Evolutionary conservation across 2,888 invertebrate genomes (phyloP).

Genomic region (Leucophenga maculata): DNA sequence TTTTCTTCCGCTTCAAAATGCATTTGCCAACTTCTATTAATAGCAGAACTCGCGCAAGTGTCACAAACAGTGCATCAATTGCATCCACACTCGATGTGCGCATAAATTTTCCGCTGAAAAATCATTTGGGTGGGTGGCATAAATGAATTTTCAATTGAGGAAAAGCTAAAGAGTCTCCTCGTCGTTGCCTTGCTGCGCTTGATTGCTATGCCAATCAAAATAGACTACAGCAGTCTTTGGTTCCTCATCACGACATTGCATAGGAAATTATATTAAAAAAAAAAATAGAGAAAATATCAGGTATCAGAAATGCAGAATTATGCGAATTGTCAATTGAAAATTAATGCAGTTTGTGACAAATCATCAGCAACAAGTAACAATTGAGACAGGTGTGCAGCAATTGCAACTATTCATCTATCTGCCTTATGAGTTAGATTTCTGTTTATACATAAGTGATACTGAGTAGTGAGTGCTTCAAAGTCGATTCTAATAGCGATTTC

Average conservation of each 20-base stretch:
- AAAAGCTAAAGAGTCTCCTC: neutral
- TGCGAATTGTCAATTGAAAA: slow-evolving; percentile 13
- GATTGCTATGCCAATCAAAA: slow-evolving; percentile 22
- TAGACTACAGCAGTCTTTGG: neutral
- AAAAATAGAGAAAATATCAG: neutral
- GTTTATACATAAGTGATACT: neutral
- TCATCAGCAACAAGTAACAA: slow-evolving; percentile 40
- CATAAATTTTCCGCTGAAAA: slow-evolving; percentile 25
- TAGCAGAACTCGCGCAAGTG: slow-evolving; percentile 6
- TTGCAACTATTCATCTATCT: neutral
- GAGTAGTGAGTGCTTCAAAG: neutral
- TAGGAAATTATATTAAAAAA: slow-evolving; percentile 10
- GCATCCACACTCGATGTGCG: neutral
- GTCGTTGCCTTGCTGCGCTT: neutral
- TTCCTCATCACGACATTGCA: slow-evolving; percentile 31
- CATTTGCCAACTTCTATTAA: too few relatives aligned
- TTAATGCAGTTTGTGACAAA: slow-evolving; percentile 7
- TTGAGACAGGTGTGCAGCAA: slow-evolving; percentile 11
- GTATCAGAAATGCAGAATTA: slow-evolving; percentile 16
- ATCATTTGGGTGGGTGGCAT: slow-evolving; percentile 24
- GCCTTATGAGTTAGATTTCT: neutral
- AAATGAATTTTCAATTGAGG: slow-evolving; percentile 28
- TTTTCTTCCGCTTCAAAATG: too few relatives aligned
- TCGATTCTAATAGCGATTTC: neutral
- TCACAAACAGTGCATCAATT: slow-evolving; percentile 18